These are phyloP conservation scores for Sarcophaga subvicina DNA, from an alignment of 2,888 invertebrate species.

Conservation along the genomic window DNA sequence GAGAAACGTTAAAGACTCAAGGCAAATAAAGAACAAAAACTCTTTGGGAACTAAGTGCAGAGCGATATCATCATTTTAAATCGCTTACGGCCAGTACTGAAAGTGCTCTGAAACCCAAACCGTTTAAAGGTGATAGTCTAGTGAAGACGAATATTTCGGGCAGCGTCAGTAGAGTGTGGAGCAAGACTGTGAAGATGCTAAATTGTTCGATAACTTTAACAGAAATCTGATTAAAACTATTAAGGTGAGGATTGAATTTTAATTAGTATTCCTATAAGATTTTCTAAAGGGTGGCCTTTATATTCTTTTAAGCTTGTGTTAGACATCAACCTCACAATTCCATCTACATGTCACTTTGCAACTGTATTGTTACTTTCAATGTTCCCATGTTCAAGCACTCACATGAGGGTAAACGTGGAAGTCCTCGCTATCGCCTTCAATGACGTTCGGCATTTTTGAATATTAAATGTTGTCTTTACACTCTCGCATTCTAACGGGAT, in stretches of 20 bases:
- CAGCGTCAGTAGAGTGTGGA: conserved; percentile 81
- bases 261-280: too few relatives aligned
- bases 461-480: too few relatives aligned
- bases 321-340: too few relatives aligned
- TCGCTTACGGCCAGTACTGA: conserved; percentile 69
- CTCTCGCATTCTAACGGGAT: too few relatives aligned
- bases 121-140: conserved; percentile 54
- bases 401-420: too few relatives aligned
- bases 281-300: too few relatives aligned
- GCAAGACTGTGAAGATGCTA: conserved; percentile 81
- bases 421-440: too few relatives aligned
- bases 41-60: conserved; percentile 53
- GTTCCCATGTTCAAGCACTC: too few relatives aligned
- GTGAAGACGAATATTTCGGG: conserved; percentile 77
- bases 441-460: too few relatives aligned
- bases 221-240: conserved; percentile 82
- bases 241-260: conserved; percentile 74
- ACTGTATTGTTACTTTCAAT: too few relatives aligned
- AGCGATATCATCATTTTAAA: conserved; percentile 58
- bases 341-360: too few relatives aligned
- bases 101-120: conserved; percentile 66
- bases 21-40: conserved; percentile 64
- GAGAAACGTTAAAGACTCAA: conserved; percentile 41
- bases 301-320: too few relatives aligned
- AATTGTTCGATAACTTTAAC: conserved; percentile 81